A percentile compares a stretch with the other conserved stretches of the same genome.
Evolutionary conservation across 2,888 invertebrate species (phyloP).

Genomic region (Deladenus siricidicola): DNA sequence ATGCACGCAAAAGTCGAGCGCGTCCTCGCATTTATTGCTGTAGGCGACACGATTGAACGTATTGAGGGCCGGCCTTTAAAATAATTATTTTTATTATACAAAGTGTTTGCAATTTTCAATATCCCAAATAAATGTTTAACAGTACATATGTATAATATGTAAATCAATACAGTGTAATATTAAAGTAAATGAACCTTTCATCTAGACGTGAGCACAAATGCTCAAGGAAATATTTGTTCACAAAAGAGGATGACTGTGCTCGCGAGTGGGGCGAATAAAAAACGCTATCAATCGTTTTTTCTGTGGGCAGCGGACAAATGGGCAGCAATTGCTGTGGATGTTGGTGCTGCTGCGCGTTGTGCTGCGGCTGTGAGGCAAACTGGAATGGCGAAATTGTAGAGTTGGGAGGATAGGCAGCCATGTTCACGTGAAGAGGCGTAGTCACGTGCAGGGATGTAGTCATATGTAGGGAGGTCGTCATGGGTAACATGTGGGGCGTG

Average conservation of each 20-base stretch:
- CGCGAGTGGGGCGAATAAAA: conserved; percentile 28
- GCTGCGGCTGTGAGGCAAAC: background rate
- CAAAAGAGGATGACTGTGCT: background rate
- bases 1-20: conserved; percentile 25
- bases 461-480: conserved; percentile 16
- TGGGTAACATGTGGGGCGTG: background rate
- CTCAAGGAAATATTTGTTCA: conserved; percentile 13
- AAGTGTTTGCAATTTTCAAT: background rate
- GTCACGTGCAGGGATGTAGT: conserved; percentile 17
- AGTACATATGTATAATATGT: too few species aligned
- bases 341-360: background rate
- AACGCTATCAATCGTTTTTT: conserved; percentile 43
- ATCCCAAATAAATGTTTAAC: too few species aligned
- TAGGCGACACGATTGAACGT: conserved; percentile 1
- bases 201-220: conserved; percentile 10
- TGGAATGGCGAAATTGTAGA: background rate
- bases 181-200: conserved; percentile 4
- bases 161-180: too few species aligned
- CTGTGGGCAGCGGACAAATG: conserved; percentile 48
- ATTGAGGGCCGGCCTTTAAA: conserved; percentile 12
- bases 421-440: conserved; percentile 6
- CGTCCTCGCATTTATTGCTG: background rate
- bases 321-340: conserved; percentile 33
- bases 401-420: conserved; percentile 1
- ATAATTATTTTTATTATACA: background rate